phyloP scores from a whole-genome alignment of 2,888 invertebrate species.

The Lissonota sp. region DNA sequence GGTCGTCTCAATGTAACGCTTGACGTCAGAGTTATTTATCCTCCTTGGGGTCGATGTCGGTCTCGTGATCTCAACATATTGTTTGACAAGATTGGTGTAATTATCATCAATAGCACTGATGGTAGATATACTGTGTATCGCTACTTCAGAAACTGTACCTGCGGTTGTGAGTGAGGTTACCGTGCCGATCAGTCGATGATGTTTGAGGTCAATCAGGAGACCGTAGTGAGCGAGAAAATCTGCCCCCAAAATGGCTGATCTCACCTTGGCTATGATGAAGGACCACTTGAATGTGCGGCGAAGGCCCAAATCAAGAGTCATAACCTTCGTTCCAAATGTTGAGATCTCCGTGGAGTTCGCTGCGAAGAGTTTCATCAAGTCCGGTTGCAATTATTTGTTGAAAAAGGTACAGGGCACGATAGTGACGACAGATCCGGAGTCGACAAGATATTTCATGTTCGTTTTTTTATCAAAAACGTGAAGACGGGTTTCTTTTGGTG shows the following conservation, averaged over 20 bases:
- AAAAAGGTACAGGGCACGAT: constrained; percentile 3
- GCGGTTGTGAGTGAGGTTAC: background rate
- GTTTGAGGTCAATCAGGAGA: background rate
- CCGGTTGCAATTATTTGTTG: background rate
- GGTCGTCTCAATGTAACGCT: background rate
- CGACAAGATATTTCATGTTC: constrained; percentile 34
- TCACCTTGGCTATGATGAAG: constrained; percentile 25
- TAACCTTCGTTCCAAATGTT: background rate
- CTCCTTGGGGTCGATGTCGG: background rate
- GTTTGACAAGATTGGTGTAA: background rate
- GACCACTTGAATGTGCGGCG: constrained; percentile 4
- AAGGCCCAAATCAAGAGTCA: constrained; percentile 14
- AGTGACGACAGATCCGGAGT: constrained; percentile 44
- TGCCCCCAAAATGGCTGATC: constrained; percentile 16
- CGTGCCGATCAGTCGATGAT: background rate
- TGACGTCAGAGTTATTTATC: background rate
- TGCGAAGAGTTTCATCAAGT: background rate
- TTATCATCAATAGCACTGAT: background rate
- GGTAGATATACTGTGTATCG: background rate
- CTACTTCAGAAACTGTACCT: background rate
- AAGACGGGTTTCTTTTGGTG: constrained; percentile 38
- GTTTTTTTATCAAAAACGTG: constrained; percentile 30
- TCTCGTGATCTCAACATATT: background rate
- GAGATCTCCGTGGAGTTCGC: background rate
- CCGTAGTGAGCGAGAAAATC: background rate